Evolutionary conservation across 2,797 vertebrate species (phyloP), one percentile per base, ranked within the genome.

Genomic region (Sebastolobus alascanus): DNA sequence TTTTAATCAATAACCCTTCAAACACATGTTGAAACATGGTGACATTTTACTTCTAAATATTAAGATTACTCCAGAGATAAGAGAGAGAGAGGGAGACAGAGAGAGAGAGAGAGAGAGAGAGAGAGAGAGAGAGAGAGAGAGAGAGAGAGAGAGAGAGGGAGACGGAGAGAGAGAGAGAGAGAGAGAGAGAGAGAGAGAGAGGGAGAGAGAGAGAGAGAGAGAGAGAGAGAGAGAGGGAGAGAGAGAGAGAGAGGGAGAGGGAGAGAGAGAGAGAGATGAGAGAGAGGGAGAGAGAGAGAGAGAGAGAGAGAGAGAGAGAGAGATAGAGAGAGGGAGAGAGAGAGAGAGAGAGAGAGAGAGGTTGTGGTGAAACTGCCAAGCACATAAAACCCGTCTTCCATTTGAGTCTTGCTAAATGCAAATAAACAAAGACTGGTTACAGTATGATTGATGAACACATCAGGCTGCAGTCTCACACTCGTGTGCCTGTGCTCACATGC

Each of bases 371-470:
- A 75, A 76, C 64, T 82, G 77, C 65, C 52, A 78, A 77, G 73
- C 56, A 80, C 84, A 86, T 83, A 64, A 85, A 89, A 69, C 35
- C 74, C n/a, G 52, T 71, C 52, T 43, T 85, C 72, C 64, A 78
- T 82, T 79, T 79, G 52, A 85, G 40, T 16, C 82, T n/a, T 75
- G 69, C 68, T 83, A 89, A 86, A 86, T 73, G 70, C 80, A 87
- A 84, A 85, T 87, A 87, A 87, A 90, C 52, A 84, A 82, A 82
- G 80, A 80, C 67, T 73, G 66, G 73, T 83, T 85, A 72, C 64
- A 84, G 66, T 56, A 58, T 85, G 87, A 88, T 84, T 88, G 85
- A 91, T 91, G 80, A 88, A 78, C 65, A 65, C 73, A 83, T 82
- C 76, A 68, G 33, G 58, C 67, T 64, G 33, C 54, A 63, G 56